Percentiles rank a stretch among this genome's conserved stretches.
Conservation (phyloP, 2,888 invertebrate genomes). For the Opisthograptis luteolata region DNA sequence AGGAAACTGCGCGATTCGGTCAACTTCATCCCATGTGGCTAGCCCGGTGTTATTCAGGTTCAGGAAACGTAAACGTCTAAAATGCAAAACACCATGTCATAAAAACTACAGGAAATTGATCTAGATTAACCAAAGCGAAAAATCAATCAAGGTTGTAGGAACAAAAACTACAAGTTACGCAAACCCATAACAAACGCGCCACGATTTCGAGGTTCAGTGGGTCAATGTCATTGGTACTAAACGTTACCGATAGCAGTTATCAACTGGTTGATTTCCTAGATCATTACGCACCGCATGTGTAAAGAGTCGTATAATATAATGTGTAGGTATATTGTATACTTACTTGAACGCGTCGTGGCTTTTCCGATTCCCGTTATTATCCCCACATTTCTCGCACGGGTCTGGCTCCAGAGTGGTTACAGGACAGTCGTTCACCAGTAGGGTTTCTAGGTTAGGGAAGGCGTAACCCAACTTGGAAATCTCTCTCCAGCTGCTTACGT, state of each 20-base stretch:
- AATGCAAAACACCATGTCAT: slow-evolving; percentile 46
- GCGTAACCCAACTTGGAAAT: slow-evolving; percentile 92
- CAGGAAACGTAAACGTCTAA: slow-evolving; percentile 88
- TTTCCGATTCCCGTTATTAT: slow-evolving; percentile 77
- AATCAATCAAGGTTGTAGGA: slow-evolving; percentile 28
- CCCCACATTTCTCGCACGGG: slow-evolving; percentile 83
- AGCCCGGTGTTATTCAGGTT: slow-evolving; percentile 94
- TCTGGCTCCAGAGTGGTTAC: slow-evolving; percentile 86
- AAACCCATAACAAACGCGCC: slow-evolving; percentile 38
- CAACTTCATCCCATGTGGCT: slow-evolving; percentile 95
- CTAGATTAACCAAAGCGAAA: slow-evolving; percentile 22
- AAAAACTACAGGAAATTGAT: slow-evolving; percentile 38
- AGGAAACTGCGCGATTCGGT: slow-evolving; percentile 92
- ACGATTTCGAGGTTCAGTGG: slow-evolving; percentile 60
- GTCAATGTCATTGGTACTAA: slow-evolving; percentile 58
- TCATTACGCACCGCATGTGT: slow-evolving; percentile 25
- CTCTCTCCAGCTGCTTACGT: slow-evolving; percentile 92
- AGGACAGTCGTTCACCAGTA: slow-evolving; percentile 94
- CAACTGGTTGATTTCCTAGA: slow-evolving; percentile 25
- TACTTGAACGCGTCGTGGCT: slow-evolving; percentile 86
- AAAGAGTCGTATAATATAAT: too few species aligned
- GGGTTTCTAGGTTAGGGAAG: slow-evolving; percentile 93
- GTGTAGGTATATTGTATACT: slow-evolving; percentile 56
- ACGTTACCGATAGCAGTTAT: slow-evolving; percentile 32
- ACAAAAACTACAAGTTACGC: slow-evolving; percentile 34